Base-by-base conservation (phyloP, 2,113 vertebrate species). In the Callorhinus ursinus region DNA sequence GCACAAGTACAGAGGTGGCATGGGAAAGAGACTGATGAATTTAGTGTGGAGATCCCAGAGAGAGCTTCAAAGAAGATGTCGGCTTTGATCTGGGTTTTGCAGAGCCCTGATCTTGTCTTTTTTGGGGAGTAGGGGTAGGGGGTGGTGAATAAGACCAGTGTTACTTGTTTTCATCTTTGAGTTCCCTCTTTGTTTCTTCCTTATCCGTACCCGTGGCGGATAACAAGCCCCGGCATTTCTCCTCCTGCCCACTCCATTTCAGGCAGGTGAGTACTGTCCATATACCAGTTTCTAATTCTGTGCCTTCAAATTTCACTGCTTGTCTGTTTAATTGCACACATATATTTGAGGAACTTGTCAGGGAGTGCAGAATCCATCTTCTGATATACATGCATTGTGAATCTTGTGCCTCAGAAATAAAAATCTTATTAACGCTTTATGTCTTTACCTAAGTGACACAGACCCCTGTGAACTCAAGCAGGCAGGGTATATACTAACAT, bases 321-420 rank as follows among this genome's bases (percentile, higher is more conserved):
- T 95, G 85, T 81, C 84, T 96, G 1, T 87, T 84, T 90, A 95
- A 94, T 88, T 93, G 71, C 21, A 88, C 4, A 12, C 26, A 42
- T 22, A 65, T 39, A 67, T 90, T 51, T 93, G 89, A 94, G 59
- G 42, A 95, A 46, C 82, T 96, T 96, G 90, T 95, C 71, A 96
- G 11, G 67, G 51, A 81, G 24, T 90, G 5, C n/a, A 71, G 93
- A 81, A 42, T 96, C 61, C 42, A 22, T 90, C 67, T 96, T 96
- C 51, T 93, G 93, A 93, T 91, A 96, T 95, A 90, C 19, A 71
- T 74, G 81, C 10, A n/a, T 65, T 93, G 65, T 10, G 18, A 95
- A 39, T 94, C 69, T 88, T 90, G 46, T 87, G 46, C 84, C 71
- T 92, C 24, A 90, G 89, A 95, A 95, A 88, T 87, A 92, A 83